Conservation (phyloP, 2,113 vertebrate species). For the Boleophthalmus pectinirostris region DNA sequence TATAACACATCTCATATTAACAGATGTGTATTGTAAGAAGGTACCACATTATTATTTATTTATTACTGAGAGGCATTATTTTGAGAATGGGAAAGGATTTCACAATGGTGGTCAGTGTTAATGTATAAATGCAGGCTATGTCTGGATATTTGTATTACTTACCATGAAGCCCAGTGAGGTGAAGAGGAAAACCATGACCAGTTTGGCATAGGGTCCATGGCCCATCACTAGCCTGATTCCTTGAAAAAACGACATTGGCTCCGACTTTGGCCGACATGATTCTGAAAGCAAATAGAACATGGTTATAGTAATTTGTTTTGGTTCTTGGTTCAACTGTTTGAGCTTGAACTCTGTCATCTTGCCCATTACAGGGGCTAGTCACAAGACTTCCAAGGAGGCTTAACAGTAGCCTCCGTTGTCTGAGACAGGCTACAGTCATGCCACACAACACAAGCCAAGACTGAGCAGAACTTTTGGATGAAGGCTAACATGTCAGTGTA, state of each 20-base stretch:
- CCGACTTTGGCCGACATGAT: slow-evolving; percentile 68
- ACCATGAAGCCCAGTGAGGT: slow-evolving; percentile 97
- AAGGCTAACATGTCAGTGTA: not conserved
- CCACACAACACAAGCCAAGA: not conserved
- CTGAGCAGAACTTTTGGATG: not conserved
- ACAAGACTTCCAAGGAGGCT: slow-evolving; percentile 15
- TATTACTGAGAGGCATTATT: no score
- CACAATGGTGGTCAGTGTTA: not conserved
- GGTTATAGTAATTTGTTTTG: not conserved
- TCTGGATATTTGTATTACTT: slow-evolving; percentile 30
- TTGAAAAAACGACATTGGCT: slow-evolving; percentile 83
- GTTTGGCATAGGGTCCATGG: slow-evolving; percentile 88
- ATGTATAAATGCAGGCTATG: not conserved
- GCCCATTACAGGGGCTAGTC: slow-evolving; percentile 4
- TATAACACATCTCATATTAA: not conserved
- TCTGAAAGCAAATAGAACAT: slow-evolving; percentile 67
- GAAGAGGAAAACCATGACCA: slow-evolving; percentile 93
- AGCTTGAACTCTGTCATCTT: not conserved
- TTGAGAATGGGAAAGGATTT: no score
- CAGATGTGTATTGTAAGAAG: no score
- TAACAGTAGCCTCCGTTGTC: slow-evolving; percentile 10
- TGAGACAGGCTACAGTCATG: slow-evolving; percentile 9
- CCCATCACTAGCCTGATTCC: slow-evolving; percentile 91
- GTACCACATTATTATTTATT: no score
- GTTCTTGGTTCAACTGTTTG: not conserved